Conservation (phyloP, 2,888 invertebrate species). For the Thalpophila matura region DNA sequence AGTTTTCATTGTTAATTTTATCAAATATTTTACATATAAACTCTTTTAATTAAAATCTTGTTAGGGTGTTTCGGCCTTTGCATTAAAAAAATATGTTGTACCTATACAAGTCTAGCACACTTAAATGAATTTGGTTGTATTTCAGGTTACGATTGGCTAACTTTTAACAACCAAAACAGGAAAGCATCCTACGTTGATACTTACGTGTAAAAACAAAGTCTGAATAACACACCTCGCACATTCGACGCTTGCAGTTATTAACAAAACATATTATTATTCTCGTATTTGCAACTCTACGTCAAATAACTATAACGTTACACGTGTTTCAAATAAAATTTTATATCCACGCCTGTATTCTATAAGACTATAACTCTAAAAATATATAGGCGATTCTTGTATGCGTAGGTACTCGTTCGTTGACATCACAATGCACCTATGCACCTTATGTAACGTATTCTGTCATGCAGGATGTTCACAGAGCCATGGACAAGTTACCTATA, state of each 20-base stretch:
- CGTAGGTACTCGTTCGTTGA: conserved; percentile 76
- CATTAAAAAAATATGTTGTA: no score
- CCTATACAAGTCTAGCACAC: no score
- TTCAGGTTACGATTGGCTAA: no score
- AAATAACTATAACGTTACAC: conserved; percentile 79
- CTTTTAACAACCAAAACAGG: no score
- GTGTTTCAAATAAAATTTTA: conserved; percentile 88
- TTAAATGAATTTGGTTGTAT: no score
- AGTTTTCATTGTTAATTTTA: no score
- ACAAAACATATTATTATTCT: conserved; percentile 59
- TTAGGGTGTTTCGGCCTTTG: no score
- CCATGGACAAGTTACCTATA: conserved; percentile 55
- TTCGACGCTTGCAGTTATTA: conserved; percentile 58
- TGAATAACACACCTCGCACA: conserved; percentile 30
- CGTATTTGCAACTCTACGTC: conserved; percentile 69
- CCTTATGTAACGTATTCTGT: conserved; percentile 64
- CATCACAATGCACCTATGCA: conserved; percentile 68
- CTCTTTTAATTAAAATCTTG: no score
- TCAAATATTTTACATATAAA: no score
- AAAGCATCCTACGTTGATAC: no score
- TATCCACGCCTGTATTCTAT: conserved; percentile 83
- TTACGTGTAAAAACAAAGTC: not conserved
- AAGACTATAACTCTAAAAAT: conserved; percentile 84
- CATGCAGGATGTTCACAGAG: conserved; percentile 61
- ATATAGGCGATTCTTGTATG: conserved; percentile 81